phyloP scores from a whole-genome alignment of 2,888 invertebrate species.

The Antheraea yamamai region DNA sequence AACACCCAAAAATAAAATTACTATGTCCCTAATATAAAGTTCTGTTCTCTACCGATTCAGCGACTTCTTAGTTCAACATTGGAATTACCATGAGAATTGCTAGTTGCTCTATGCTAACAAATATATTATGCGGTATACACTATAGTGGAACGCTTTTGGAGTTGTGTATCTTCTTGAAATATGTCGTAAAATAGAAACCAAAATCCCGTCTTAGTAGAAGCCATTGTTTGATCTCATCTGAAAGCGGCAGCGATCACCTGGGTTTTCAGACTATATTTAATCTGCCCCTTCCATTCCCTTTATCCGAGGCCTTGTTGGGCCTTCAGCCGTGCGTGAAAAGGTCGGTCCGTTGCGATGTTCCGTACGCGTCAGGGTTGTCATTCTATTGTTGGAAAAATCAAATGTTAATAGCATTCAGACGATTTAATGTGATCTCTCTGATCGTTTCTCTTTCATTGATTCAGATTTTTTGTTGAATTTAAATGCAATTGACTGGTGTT shows the following conservation, averaged over 20 bases:
- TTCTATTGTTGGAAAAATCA: conserved; percentile 1
- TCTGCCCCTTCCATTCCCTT: conserved; percentile 30
- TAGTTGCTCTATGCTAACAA: background rate
- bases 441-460: background rate
- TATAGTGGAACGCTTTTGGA: background rate
- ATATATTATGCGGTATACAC: no score
- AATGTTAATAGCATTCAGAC: background rate
- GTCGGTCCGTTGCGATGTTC: conserved; percentile 10
- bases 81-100: background rate
- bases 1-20: no score
- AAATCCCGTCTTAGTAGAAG: conserved; percentile 3
- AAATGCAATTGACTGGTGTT: no score
- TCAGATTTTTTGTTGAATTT: background rate
- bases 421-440: background rate
- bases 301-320: conserved; percentile 30
- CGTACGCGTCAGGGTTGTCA: conserved; percentile 12
- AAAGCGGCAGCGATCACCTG: conserved; percentile 30
- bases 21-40: background rate
- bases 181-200: background rate
- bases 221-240: conserved; percentile 13
- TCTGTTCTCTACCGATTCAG: background rate
- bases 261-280: conserved; percentile 33
- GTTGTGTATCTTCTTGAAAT: background rate
- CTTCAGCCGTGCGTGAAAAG: conserved; percentile 34
- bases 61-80: background rate